Evolutionary conservation across 2,888 invertebrate species (phyloP).

Genomic region (Maniola hyperantus): DNA sequence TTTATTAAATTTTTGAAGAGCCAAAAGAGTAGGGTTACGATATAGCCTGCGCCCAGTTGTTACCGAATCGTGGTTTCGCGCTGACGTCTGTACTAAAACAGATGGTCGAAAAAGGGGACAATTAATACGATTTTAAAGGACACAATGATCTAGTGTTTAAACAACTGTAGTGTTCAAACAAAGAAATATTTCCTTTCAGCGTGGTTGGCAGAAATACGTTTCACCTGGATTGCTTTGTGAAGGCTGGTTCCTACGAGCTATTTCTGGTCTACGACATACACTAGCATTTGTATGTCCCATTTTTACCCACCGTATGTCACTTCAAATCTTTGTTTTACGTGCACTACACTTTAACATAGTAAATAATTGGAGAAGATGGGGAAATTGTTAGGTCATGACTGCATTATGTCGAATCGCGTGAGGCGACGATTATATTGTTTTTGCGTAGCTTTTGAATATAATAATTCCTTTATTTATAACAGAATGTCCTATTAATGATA

Average conservation of each 20-base stretch:
- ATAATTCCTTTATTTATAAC: not conserved
- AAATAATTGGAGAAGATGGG: constrained; percentile 14
- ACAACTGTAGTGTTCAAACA: constrained; percentile 35
- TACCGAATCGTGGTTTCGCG: constrained; percentile 61
- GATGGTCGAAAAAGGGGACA: constrained; percentile 52
- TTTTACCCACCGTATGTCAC: constrained; percentile 38
- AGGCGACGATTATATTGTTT: constrained; percentile 39
- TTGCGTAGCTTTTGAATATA: constrained; percentile 15
- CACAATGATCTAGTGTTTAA: constrained; percentile 62
- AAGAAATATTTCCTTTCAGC: constrained; percentile 30
- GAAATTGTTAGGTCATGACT: constrained; percentile 54
- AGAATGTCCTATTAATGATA: not conserved
- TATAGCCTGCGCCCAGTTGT: constrained; percentile 71
- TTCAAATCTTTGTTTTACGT: constrained; percentile 31
- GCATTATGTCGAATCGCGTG: constrained; percentile 67
- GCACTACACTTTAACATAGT: constrained; percentile 30
- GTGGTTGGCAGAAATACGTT: constrained; percentile 18
- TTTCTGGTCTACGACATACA: constrained; percentile 58
- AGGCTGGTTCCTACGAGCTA: constrained; percentile 60
- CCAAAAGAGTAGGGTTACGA: constrained; percentile 55
- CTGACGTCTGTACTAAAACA: constrained; percentile 61
- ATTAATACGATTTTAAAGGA: constrained; percentile 56
- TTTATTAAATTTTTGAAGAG: constrained; percentile 48
- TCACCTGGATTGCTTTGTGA: constrained; percentile 50
- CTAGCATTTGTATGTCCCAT: constrained; percentile 44